These are phyloP conservation scores for Cydia strobilella DNA, from an alignment of 1,140 invertebrate species.

Conservation along the genomic window DNA sequence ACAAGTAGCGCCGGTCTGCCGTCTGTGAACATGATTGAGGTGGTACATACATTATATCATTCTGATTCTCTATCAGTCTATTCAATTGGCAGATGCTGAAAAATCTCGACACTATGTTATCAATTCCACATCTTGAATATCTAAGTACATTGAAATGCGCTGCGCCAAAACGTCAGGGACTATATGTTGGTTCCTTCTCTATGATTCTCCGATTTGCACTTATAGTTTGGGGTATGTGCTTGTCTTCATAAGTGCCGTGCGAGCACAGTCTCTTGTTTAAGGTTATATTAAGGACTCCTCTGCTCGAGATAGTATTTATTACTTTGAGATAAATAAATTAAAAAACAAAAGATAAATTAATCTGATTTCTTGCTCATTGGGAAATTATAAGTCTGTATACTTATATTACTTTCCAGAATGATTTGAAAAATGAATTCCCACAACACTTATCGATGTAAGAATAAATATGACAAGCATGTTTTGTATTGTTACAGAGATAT, in stretches of 20 bases:
- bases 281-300: too few relatives aligned
- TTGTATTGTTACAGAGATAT: slow-evolving; percentile 87
- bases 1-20: neutral
- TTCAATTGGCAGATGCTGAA: neutral
- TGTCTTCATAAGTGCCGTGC: neutral
- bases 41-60: neutral
- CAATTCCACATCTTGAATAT: neutral
- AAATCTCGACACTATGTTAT: neutral
- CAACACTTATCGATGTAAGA: too few relatives aligned
- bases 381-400: too few relatives aligned
- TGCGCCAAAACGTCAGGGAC: neutral
- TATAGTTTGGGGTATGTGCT: neutral
- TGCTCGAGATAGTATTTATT: too few relatives aligned
- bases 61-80: neutral
- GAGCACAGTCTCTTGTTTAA: neutral
- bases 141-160: neutral
- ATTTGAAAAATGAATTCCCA: too few relatives aligned
- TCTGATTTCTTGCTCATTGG: too few relatives aligned
- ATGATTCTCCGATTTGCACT: neutral
- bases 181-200: neutral
- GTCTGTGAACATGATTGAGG: neutral
- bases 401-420: too few relatives aligned
- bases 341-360: too few relatives aligned
- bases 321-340: too few relatives aligned
- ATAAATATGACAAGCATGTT: slow-evolving; percentile 10